phyloP scores from a whole-genome alignment of 2,888 invertebrate genomes.

The Chloromyia formosa region DNA sequence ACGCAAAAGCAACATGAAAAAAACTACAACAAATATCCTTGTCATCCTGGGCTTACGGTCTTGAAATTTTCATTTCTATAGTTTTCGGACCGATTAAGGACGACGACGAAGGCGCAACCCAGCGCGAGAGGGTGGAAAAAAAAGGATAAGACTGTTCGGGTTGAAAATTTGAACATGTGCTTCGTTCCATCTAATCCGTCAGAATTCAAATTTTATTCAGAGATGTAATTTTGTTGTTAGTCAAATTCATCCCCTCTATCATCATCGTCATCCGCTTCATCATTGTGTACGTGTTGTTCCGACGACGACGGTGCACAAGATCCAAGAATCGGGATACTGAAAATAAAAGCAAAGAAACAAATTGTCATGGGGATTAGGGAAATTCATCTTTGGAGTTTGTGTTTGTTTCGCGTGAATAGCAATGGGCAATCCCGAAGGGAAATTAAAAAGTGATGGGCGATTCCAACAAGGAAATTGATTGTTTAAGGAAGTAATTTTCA shows the following conservation, averaged over 20 bases:
- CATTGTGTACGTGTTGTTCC: not conserved
- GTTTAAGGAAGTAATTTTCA: no score
- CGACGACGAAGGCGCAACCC: not conserved
- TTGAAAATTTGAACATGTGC: conserved; percentile 46
- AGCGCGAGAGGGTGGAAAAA: not conserved
- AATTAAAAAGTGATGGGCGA: conserved; percentile 1
- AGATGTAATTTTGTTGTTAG: conserved; percentile 35
- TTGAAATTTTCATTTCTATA: not conserved
- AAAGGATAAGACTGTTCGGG: conserved; percentile 36
- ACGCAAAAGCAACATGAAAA: conserved; percentile 6
- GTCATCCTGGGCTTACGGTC: not conserved
- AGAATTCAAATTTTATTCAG: conserved; percentile 33
- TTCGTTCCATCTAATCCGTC: conserved; percentile 34
- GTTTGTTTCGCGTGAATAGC: conserved; percentile 1
- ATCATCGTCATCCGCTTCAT: not conserved
- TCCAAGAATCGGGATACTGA: not conserved
- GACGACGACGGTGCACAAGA: no score
- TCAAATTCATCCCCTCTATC: not conserved
- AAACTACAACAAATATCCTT: conserved; percentile 20
- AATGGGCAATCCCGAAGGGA: conserved; percentile 27
- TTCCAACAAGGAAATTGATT: not conserved
- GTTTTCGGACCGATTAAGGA: conserved; percentile 20
- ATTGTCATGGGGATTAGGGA: conserved; percentile 39
- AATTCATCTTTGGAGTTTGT: conserved; percentile 39
- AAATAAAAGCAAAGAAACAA: conserved; percentile 27